Evolutionary conservation across 2,797 vertebrate genomes (phyloP), one percentile per base, ranked within the genome.

Genomic region (Coilia nasus): DNA sequence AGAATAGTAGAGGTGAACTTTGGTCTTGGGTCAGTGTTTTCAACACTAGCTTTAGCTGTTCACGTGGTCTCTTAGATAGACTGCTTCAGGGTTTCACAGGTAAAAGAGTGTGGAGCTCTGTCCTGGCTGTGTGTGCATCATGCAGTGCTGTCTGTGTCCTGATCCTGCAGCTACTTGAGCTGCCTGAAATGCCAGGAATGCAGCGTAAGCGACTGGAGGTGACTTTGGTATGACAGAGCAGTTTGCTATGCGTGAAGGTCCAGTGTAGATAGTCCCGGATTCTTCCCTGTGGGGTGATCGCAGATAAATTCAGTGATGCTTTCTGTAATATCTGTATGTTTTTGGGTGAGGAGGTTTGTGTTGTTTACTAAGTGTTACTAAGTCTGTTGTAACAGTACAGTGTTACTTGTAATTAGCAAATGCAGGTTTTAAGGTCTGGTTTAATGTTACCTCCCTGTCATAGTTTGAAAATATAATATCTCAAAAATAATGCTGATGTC

Each of bases 151-250:
- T 47, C 60, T n/a, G 64, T 54, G 50, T 71, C 81, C 64, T 46
- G 81, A 60, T 62, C 15, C 57, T 46, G 25, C 57, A 11, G 75
- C 19, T 57, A 81, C 85, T 84, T 46, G 82, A 47, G 25, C 6
- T 17, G 71, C 78, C 50, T 46, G 50, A 35, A 67, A 28, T 35
- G 6, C 44, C 19, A 81, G 78, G 56, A 71, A 81, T 85, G 71
- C 54, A 15, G 41, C 10, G 41, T 19, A 71, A 44, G 81, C 41
- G 17, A 4, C 2, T 59, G 62, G 54, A n/a, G 81, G 83, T 62
- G 57, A 81, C 80, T 62, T 67, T 54, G 41, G 62, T 23, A 44
- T 23, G 54, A 31, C 78, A 60, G 84, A 21, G 46, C 78, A 81
- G 57, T 44, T 41, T 7, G 31, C 2, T 19, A 19, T 35, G 5